phyloP scores from a whole-genome alignment of 2,888 invertebrate genomes.

The Diadegma fenestrale region DNA sequence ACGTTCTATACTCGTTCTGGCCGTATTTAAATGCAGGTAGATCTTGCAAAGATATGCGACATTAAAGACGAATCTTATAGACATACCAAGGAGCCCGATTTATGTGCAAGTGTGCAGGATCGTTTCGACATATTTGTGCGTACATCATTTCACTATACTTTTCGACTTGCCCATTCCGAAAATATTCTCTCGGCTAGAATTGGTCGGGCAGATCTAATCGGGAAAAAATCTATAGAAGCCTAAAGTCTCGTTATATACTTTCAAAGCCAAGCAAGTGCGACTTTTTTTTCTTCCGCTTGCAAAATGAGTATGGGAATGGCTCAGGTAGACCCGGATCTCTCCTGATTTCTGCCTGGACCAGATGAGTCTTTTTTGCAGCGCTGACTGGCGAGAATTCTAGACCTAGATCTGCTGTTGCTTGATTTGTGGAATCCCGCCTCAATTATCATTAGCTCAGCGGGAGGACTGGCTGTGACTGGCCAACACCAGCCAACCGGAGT shows the following conservation, averaged over 20 bases:
- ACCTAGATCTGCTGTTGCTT: conserved; percentile 30
- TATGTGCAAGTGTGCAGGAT: conserved; percentile 12
- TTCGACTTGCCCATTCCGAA: conserved; percentile 16
- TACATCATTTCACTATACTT: conserved; percentile 28
- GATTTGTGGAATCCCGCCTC: conserved; percentile 73
- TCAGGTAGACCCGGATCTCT: background rate
- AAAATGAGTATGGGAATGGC: conserved; percentile 25
- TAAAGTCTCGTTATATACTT: conserved; percentile 16
- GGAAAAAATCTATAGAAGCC: conserved; percentile 4
- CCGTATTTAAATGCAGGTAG: conserved; percentile 25
- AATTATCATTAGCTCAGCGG: conserved; percentile 68
- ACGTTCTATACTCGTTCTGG: conserved; percentile 25
- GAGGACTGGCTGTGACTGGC: conserved; percentile 54
- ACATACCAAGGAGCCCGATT: conserved; percentile 22
- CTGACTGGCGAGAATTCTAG: conserved; percentile 41
- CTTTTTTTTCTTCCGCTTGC: conserved; percentile 29
- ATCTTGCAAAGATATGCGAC: conserved; percentile 36
- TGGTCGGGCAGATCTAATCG: conserved; percentile 37
- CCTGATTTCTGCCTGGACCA: background rate
- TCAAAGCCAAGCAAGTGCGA: conserved; percentile 18
- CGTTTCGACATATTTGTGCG: conserved; percentile 43
- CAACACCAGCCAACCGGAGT: conserved; percentile 57
- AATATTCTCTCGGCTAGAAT: conserved; percentile 36
- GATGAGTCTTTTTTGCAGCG: conserved; percentile 33
- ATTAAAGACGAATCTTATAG: conserved; percentile 57